Conservation (phyloP, 2,797 vertebrate species). For the Mastacembelus armatus region DNA sequence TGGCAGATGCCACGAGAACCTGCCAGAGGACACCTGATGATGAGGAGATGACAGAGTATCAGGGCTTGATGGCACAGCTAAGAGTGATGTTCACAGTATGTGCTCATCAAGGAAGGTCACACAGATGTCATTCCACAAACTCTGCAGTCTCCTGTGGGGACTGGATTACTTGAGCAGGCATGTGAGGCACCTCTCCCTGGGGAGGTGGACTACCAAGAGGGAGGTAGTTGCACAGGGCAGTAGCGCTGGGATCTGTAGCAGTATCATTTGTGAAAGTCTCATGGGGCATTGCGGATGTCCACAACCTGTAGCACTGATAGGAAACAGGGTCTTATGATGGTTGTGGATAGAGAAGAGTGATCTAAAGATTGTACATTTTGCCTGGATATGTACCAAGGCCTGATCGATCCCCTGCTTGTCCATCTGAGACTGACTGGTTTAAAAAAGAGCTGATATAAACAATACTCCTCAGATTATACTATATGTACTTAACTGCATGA, state of each 20-base stretch:
- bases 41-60: constrained; percentile 69
- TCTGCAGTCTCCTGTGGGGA: constrained; percentile 41
- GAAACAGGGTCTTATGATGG: constrained; percentile 12
- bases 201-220: constrained; percentile 39
- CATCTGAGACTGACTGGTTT: constrained; percentile 18
- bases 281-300: constrained; percentile 46
- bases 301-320: constrained; percentile 16
- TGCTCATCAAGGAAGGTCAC: constrained; percentile 60
- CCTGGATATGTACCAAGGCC: constrained; percentile 25
- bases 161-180: constrained; percentile 44
- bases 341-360: constrained; percentile 31
- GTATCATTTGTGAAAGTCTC: constrained; percentile 54
- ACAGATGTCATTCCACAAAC: constrained; percentile 43
- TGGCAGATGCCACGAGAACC: constrained; percentile 37
- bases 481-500: constrained; percentile 24
- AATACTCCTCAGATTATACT: constrained; percentile 24
- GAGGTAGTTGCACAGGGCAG: constrained; percentile 32
- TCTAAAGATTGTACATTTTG: constrained; percentile 40
- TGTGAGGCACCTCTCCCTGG: constrained; percentile 31
- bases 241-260: constrained; percentile 28
- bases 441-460: constrained; percentile 37
- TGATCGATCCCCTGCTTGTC: constrained; percentile 30
- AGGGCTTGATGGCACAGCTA: constrained; percentile 51
- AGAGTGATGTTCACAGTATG: constrained; percentile 56
- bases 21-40: constrained; percentile 48